These are phyloP conservation scores for Phalacrocorax carbo DNA, from an alignment of 2,113 vertebrate species.

Conservation along the genomic window DNA sequence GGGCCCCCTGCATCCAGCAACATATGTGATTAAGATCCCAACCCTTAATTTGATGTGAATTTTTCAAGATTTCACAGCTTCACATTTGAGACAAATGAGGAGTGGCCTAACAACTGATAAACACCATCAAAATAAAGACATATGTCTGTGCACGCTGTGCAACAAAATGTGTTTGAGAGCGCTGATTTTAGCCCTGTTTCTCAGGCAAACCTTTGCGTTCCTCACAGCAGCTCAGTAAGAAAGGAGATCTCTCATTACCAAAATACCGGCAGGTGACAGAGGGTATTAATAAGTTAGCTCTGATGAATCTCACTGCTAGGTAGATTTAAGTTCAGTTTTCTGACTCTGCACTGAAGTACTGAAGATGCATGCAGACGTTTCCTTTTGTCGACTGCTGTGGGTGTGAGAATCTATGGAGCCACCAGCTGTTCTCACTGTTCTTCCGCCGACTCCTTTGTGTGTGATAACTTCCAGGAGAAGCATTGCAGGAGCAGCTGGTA, in stretches of 20 bases:
- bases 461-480: not conserved
- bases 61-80: not conserved
- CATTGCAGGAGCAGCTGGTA: slow-evolving; percentile 11
- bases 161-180: not conserved
- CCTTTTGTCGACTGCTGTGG: not conserved
- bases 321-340: not conserved
- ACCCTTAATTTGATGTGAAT: not conserved
- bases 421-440: slow-evolving; percentile 4
- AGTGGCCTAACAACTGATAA: not conserved
- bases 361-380: not conserved
- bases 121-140: not conserved
- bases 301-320: not conserved
- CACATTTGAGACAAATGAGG: not conserved
- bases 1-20: not conserved
- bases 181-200: not conserved
- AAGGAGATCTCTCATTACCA: not conserved
- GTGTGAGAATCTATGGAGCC: not conserved
- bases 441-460: not conserved
- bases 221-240: not conserved
- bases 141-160: not conserved
- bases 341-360: not conserved
- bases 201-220: not conserved
- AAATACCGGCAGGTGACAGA: not conserved
- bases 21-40: not conserved
- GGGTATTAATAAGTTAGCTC: not conserved